phyloP scores from a whole-genome alignment of 1,140 invertebrate genomes.

The Pseudomyrmex sp. region DNA sequence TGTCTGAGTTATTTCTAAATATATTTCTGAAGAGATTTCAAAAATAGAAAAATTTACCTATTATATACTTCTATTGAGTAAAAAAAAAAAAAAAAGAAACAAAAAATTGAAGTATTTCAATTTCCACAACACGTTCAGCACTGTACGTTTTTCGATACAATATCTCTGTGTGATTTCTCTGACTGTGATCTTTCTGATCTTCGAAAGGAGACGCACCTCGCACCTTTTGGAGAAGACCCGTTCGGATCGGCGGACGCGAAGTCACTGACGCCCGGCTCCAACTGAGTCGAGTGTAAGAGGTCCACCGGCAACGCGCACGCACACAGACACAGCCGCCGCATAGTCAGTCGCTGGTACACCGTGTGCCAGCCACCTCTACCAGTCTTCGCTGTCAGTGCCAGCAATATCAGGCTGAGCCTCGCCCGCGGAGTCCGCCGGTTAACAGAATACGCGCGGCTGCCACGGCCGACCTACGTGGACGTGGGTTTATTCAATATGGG shows the following conservation, averaged over 20 bases:
- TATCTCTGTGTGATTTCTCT: background rate
- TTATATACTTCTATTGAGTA: no score
- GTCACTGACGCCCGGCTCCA: slow-evolving; percentile 83
- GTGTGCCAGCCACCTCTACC: slow-evolving; percentile 70
- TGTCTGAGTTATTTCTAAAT: no score
- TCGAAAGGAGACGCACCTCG: slow-evolving; percentile 7
- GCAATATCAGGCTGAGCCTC: slow-evolving; percentile 60
- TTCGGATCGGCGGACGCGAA: slow-evolving; percentile 83
- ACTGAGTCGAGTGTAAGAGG: slow-evolving; percentile 82
- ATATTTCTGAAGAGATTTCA: no score
- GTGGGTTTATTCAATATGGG: slow-evolving; percentile 74
- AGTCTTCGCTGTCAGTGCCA: slow-evolving; percentile 56
- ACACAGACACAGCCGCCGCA: slow-evolving; percentile 3
- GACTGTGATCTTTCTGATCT: background rate
- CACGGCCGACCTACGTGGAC: slow-evolving; percentile 57
- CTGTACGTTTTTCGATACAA: background rate
- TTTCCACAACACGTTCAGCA: background rate
- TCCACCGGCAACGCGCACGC: slow-evolving; percentile 66
- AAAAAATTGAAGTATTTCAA: background rate
- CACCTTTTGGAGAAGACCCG: slow-evolving; percentile 77
- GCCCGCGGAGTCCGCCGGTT: slow-evolving; percentile 58
- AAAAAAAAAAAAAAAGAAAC: no score
- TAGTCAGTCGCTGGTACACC: slow-evolving; percentile 34
- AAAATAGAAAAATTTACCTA: no score
- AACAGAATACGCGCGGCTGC: slow-evolving; percentile 69